phyloP scores from a whole-genome alignment of 2,888 invertebrate genomes.

The Tanypteryx hageni region DNA sequence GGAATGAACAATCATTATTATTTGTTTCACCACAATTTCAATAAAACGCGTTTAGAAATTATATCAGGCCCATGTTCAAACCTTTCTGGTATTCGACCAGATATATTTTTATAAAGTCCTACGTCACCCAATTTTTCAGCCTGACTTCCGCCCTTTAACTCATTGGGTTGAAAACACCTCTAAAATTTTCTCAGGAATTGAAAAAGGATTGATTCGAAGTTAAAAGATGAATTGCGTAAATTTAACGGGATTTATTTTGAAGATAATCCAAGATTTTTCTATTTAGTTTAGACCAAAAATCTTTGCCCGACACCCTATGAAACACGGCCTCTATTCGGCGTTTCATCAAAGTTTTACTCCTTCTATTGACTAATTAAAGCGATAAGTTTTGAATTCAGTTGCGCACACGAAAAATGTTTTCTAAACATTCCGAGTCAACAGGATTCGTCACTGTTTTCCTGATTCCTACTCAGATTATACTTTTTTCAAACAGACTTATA shows the following conservation, averaged over 20 bases:
- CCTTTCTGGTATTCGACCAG: slow-evolving; percentile 50
- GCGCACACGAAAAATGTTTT: neutral
- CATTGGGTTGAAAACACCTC: slow-evolving; percentile 58
- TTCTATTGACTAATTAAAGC: neutral
- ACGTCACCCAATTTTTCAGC: slow-evolving; percentile 40
- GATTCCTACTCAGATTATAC: neutral
- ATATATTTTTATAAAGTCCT: slow-evolving; percentile 61
- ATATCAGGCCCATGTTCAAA: slow-evolving; percentile 57
- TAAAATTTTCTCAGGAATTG: slow-evolving; percentile 59
- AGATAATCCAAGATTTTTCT: neutral
- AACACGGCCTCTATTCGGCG: no score
- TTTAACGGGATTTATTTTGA: slow-evolving; percentile 28
- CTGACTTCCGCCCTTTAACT: slow-evolving; percentile 54
- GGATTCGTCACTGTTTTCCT: neutral
- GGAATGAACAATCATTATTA: neutral
- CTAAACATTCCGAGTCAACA: neutral
- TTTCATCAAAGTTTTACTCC: neutral
- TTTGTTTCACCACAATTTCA: slow-evolving; percentile 17
- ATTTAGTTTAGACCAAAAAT: neutral
- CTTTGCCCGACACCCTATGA: neutral
- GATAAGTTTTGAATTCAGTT: neutral
- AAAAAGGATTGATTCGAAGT: slow-evolving; percentile 32
- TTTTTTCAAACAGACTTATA: neutral
- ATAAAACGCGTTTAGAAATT: slow-evolving; percentile 27
- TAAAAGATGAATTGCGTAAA: neutral